Evolutionary conservation across 2,797 vertebrate genomes (phyloP), one percentile per base, ranked within the genome.

Genomic region (Esox masquinongy): DNA sequence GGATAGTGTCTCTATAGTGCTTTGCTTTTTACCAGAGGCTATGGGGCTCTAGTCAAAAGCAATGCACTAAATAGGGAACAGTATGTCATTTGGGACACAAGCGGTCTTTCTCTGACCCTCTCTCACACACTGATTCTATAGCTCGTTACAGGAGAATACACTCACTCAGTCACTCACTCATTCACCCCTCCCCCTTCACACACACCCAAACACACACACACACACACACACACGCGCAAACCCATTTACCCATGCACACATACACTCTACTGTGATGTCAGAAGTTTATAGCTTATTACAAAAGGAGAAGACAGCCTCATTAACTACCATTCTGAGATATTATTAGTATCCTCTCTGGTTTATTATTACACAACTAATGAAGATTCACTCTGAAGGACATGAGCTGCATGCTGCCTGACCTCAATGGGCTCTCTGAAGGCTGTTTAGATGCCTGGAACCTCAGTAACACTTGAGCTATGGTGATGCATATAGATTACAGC

Each of bases 91-190:
- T 43, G 39, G 39, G 39, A 43, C 39, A 64, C 61, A 64, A 15
- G 0, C 34, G 34, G 16, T 15, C 39, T 43, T 24, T 70, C 68
- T 50, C 68, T 70, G 68, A 50, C 43, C 43, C 11, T 24, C 7
- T 69, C n/a, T 83, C 78, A 74, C 26, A 61, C 84, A 17, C 67
- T 83, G 85, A 85, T 86, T 89, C 90, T 92, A 91, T 78, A 84
- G 88, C 84, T 86, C 84, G 79, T 88, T 87, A 83, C 82, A 69
- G 76, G 70, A 64, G 75, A 74, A 68, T 69, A 73, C 19, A n/a
- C 19, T n/a, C n/a, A 43, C 19, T 19, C 19, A 34, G 34, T 34
- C 50, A 43, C 19, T 19, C 19, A 34, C 19, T 34, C 50, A 56
- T n/a, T n/a, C 53, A n/a, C 7, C 1, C 53, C 5, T 22, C n/a